Percentiles rank a stretch among this genome's conserved stretches.
Evolutionary conservation across 2,888 invertebrate species (phyloP).

Genomic region (Drosophila bunnanda): DNA sequence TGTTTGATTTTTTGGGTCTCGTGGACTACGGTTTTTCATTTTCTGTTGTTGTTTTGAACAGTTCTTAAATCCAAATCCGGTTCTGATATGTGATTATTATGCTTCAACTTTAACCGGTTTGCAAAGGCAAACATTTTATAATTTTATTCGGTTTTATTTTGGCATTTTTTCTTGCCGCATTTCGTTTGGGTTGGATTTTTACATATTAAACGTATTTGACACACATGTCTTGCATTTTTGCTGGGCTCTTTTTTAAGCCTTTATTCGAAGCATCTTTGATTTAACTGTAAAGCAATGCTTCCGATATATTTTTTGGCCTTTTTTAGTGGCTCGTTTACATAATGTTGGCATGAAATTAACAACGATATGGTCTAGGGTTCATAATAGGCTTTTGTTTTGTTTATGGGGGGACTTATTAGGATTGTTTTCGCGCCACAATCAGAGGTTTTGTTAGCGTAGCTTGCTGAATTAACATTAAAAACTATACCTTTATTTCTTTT

Average conservation of each 20-base stretch:
- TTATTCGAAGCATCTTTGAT: constrained; percentile 17
- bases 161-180: constrained; percentile 55
- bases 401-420: constrained; percentile 3
- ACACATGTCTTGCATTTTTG: constrained; percentile 47
- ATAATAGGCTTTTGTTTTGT: constrained; percentile 32
- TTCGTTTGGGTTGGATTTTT: constrained; percentile 42
- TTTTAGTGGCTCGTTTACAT: constrained; percentile 32
- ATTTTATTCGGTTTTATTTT: constrained; percentile 57
- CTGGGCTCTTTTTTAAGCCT: neutral
- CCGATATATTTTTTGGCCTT: constrained; percentile 15
- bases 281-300: constrained; percentile 29
- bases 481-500: neutral
- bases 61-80: constrained; percentile 47
- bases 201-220: constrained; percentile 70
- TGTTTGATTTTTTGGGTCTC: constrained; percentile 43
- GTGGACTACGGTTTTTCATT: constrained; percentile 56
- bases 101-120: constrained; percentile 71
- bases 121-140: constrained; percentile 38
- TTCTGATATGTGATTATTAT: constrained; percentile 67
- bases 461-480: constrained; percentile 18
- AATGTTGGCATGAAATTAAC: constrained; percentile 39
- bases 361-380: constrained; percentile 20
- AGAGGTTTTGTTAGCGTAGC: constrained; percentile 18
- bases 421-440: constrained; percentile 29
- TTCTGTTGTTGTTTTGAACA: constrained; percentile 15